Evolutionary conservation across 2,888 invertebrate species (phyloP), one percentile per base, ranked within the genome.

Genomic region (Trichogramma evanescens): DNA sequence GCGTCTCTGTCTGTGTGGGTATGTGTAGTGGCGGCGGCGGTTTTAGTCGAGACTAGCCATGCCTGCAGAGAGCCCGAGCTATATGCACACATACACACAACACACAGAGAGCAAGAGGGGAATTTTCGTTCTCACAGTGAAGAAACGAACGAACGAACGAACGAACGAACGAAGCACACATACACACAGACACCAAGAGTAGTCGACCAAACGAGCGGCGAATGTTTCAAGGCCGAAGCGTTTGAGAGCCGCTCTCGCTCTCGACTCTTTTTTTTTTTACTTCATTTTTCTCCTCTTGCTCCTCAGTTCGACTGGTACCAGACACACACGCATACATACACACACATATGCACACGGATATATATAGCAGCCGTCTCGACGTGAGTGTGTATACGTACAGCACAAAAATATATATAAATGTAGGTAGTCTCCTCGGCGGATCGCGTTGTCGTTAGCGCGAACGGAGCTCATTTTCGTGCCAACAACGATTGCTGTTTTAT

Each of bases 151-250:
- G 50, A 10, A 10, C 8, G 40, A 42, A 26, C 53, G 58, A 46
- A 26, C 8, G 40, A 42, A 26, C 53, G 58, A 46, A 26, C 26
- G 48, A 26, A 26, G 26, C 26, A 26, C 26, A 48, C 48, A 13
- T 48, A 48, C 13, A 48, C 6, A n/a, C 48, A 48, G 10, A 48
- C 26, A 26, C 26, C 26, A 26, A 26, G 26, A 26, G 26, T 26
- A 26, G 6, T 9, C 52, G 9, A 42, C 52, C 26, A 26, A 26
- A 42, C 38, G 38, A 50, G 50, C 50, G 39, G 50, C 43, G 10
- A 42, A 7, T n/a, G 41, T 46, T 46, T 63, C 64, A 64, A 64
- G 64, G 64, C 62, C 64, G 61, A 64, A 64, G 62, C 64, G 61
- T 64, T 64, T 64, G 64, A 62, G 64, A 64, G 58, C 60, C 51